Evolutionary conservation across 2,113 vertebrate species (phyloP), one percentile per base, ranked within the genome.

Genomic region (Poeciliopsis occidentalis): DNA sequence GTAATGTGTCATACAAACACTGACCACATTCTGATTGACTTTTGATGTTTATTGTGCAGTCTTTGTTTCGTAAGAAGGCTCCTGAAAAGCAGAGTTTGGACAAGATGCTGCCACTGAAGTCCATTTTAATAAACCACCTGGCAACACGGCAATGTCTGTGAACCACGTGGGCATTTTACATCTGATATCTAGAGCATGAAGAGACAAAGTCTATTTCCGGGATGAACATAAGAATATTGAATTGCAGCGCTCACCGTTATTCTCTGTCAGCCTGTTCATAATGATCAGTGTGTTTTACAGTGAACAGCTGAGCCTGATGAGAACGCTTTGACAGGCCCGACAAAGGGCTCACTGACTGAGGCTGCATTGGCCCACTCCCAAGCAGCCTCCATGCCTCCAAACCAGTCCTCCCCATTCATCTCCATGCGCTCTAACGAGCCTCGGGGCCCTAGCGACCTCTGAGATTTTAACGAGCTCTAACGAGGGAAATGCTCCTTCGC

Each of bases 221-320:
- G 71, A 64, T 61, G 65, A 87, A 76, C 71, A 60, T 51, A 64
- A 79, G 73, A 85, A 67, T 89, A 89, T 88, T 76, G 88, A 92
- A 88, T 86, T 69, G 69, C 68, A 60, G 37, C 54, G 34, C 39
- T 80, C 76, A 70, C 81, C 87, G 79, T 86, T 86, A 72, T 85
- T 81, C 75, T 83, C 64, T 37, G 64, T 77, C 64, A 78, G 87
- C 67, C 84, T 81, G 84, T 82, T 86, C 84, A 89, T 89, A 93
- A 88, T 83, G 82, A 91, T 92, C 73, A 87, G 83, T 79, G 83
- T 78, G 79, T 88, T 88, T 87, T 91, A 89, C 92, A 89, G 91
- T 90, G 88, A 93, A 89, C 92, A 91, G 90, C 91, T 86, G 86
- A 83, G 91, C 84, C 72, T 91, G 91, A 94, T 84, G 90, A 91